Evolutionary conservation across 2,797 vertebrate genomes (phyloP).

Genomic region (Eulemur mongoz): DNA sequence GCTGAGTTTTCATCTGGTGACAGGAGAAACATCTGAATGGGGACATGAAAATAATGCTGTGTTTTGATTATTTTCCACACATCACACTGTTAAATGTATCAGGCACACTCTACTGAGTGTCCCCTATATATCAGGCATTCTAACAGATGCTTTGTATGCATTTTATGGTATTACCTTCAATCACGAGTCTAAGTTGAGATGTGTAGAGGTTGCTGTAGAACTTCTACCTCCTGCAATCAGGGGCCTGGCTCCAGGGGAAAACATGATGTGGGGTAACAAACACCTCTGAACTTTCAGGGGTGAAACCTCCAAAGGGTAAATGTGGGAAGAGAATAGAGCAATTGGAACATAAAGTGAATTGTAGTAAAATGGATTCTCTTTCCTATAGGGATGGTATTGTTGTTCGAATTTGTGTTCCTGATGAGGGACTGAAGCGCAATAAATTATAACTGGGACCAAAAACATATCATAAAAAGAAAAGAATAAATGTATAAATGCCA

Average conservation of each 20-base stretch:
- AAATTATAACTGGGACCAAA: not conserved
- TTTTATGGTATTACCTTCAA: not conserved
- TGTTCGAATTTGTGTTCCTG: slow-evolving; percentile 5
- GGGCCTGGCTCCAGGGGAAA: not conserved
- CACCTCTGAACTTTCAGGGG: slow-evolving; percentile 1
- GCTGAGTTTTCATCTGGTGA: not conserved
- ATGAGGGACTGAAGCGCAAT: not conserved
- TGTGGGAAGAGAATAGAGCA: not conserved
- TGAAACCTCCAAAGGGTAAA: not conserved
- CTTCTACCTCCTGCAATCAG: not conserved
- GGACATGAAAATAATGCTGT: not conserved
- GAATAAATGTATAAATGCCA: not conserved
- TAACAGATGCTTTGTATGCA: not conserved
- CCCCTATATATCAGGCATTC: not conserved
- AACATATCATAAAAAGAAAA: slow-evolving; percentile 14
- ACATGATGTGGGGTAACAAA: not conserved
- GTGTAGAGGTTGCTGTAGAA: not conserved
- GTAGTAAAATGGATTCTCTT: not conserved
- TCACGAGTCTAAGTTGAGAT: not conserved
- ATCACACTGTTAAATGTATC: not conserved
- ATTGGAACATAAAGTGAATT: not conserved
- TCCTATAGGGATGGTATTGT: not conserved
- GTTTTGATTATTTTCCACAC: not conserved
- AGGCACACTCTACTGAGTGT: not conserved
- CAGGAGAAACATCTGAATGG: not conserved